phyloP scores from a whole-genome alignment of 2,888 invertebrate species.

The Parasteatoda lunata region DNA sequence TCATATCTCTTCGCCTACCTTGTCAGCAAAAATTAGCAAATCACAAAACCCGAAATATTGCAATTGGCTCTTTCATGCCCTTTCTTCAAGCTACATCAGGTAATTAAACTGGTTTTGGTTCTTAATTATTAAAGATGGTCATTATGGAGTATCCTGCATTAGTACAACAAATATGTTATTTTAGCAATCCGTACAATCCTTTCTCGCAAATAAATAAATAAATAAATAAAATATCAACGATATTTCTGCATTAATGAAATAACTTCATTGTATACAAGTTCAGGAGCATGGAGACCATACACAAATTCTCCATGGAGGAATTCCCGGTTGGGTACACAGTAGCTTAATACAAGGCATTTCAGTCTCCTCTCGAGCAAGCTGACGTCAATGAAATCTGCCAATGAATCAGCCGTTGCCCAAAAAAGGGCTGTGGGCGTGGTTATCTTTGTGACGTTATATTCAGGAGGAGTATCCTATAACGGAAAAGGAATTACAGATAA shows the following conservation, averaged over 20 bases:
- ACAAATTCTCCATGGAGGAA: conserved; percentile 48
- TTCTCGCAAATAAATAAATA: too few species aligned
- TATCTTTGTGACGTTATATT: conserved; percentile 80
- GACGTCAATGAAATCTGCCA: conserved; percentile 73
- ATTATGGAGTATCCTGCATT: too few species aligned
- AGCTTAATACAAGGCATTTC: conserved; percentile 26
- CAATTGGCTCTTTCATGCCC: too few species aligned
- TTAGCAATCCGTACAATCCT: too few species aligned
- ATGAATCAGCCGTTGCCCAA: conserved; percentile 73
- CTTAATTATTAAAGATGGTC: too few species aligned
- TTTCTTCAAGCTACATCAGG: too few species aligned
- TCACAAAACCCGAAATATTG: too few species aligned
- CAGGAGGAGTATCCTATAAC: conserved; percentile 77
- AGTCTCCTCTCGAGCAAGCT: conserved; percentile 33
- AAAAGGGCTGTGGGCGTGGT: conserved; percentile 78
- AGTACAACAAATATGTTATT: too few species aligned
- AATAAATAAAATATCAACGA: too few species aligned
- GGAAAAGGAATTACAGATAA: neutral
- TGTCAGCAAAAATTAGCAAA: too few species aligned
- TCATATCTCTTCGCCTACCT: too few species aligned
- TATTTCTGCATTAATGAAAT: conserved; percentile 11
- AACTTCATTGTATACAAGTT: conserved; percentile 29
- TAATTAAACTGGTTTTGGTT: too few species aligned
- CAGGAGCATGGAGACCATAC: conserved; percentile 16
- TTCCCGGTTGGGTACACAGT: conserved; percentile 14